Base-by-base conservation (phyloP, 1,140 invertebrate genomes). In the Lasioglossum baleicum region DNA sequence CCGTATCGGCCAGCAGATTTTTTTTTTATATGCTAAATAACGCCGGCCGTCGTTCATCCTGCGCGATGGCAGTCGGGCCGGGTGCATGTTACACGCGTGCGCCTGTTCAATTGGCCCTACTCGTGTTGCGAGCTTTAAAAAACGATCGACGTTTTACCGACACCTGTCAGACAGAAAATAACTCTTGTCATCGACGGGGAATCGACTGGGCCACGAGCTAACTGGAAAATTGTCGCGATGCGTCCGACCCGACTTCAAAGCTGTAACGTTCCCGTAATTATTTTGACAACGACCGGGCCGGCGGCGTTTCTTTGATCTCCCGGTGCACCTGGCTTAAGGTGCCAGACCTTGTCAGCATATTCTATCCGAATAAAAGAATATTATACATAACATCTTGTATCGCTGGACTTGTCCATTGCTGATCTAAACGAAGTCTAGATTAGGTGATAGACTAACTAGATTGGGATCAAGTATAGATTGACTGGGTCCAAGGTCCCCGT, bases 151-250 rank as follows among this genome's bases (percentile, higher is more conserved):
- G 68, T 70, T 81, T 75, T 64, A 73, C 78, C 85, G 83, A 86
- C 85, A 83, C 82, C 84, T 87, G 84, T 87, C 84, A 84, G 83
- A 84, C 63, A 64, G 83, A 72, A 84, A 83, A 84, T 83, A 84
- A 84, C 83, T 84, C 82, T 84, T 83, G 83, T 84, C 83, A 84
- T 84, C 82, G 81, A 42, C 66, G 76, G 7, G 76, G 81, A 15
- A 75, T 83, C 83, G 82, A 83, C 83, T 42, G 69, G 64, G 63
- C 51, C 51, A 75, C 76, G 81, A 22, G 48, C 17, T 53, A 67
- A 75, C 82, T 66, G 81, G 26, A 31, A 71, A 77, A 77, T 69
- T 63, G 67, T 77, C 35, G 58, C 67, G 26, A 11, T 69, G 4
- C 51, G 35, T 56, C 42, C 13, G 42, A 42, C 0, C 15, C 67